Conservation (phyloP, 2,797 vertebrate species). For the Sciaenops ocellatus region DNA sequence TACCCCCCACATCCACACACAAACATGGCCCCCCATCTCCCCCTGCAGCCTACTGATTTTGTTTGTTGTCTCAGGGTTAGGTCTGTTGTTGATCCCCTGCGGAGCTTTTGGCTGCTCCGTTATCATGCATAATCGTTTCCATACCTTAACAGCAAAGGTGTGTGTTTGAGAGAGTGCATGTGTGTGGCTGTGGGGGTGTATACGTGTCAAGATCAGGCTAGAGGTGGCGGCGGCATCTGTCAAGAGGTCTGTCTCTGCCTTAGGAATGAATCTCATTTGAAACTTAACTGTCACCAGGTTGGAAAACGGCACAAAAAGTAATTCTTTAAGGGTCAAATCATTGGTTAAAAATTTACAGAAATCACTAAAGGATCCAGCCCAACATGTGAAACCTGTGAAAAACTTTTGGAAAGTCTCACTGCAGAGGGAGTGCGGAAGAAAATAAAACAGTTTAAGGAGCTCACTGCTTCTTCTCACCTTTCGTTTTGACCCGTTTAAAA, state of each 20-base stretch:
- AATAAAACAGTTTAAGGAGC: constrained; percentile 28
- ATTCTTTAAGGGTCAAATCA: neutral
- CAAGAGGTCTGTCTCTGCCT: constrained; percentile 55
- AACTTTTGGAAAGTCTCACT: constrained; percentile 19
- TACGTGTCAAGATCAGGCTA: constrained; percentile 66
- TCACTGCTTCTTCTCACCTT: constrained; percentile 42
- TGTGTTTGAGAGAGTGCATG: constrained; percentile 46
- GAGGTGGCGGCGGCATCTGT: constrained; percentile 61
- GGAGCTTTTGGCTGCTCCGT: constrained; percentile 70
- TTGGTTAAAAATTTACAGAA: constrained; percentile 2
- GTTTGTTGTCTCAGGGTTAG: constrained; percentile 81
- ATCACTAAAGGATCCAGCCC: neutral
- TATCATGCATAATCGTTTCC: constrained; percentile 82
- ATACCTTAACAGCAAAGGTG: constrained; percentile 72
- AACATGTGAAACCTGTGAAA: constrained; percentile 9
- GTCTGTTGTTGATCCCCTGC: constrained; percentile 80
- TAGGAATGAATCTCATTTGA: constrained; percentile 59
- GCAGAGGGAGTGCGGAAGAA: neutral
- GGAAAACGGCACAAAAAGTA: neutral
- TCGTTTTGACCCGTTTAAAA: constrained; percentile 38
- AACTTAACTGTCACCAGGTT: constrained; percentile 44
- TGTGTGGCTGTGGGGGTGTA: constrained; percentile 64
- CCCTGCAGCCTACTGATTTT: constrained; percentile 68
- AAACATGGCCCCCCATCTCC: constrained; percentile 48
- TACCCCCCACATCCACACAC: constrained; percentile 11